phyloP scores from a whole-genome alignment of 1,140 invertebrate genomes.

The Philotrypesis tridentata region DNA sequence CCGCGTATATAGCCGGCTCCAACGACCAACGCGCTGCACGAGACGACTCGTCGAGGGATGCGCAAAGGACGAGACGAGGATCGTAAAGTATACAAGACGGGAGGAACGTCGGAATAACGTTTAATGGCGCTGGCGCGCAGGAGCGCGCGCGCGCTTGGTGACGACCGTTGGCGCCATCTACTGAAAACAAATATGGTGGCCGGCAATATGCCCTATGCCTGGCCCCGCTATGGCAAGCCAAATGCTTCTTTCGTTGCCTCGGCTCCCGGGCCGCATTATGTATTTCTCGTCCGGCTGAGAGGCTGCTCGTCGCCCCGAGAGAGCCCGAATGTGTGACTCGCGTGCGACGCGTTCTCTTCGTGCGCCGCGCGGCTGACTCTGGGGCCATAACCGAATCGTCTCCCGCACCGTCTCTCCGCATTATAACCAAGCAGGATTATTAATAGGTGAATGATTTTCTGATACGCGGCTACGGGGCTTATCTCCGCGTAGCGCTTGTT shows the following conservation, averaged over 20 bases:
- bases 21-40: too few relatives aligned
- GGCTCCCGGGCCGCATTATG: slow-evolving; percentile 58
- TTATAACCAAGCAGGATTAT: slow-evolving; percentile 65
- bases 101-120: too few relatives aligned
- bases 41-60: too few relatives aligned
- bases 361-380: slow-evolving; percentile 51
- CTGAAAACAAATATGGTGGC: slow-evolving; percentile 72
- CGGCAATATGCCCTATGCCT: slow-evolving; percentile 70
- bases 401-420: slow-evolving; percentile 11
- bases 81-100: too few relatives aligned
- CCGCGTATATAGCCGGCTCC: too few relatives aligned
- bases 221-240: slow-evolving; percentile 68
- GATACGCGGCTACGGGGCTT: not conserved
- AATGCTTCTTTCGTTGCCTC: slow-evolving; percentile 63
- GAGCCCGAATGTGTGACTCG: slow-evolving; percentile 54
- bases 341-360: slow-evolving; percentile 49
- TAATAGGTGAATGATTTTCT: slow-evolving; percentile 44
- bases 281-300: slow-evolving; percentile 59
- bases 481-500: not conserved
- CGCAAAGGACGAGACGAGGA: too few relatives aligned
- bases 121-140: too few relatives aligned
- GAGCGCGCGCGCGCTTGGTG: not conserved
- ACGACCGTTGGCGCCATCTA: slow-evolving; percentile 60
- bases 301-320: not conserved
- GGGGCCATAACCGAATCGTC: too few relatives aligned